Evolutionary conservation across 2,113 vertebrate species (phyloP).

Genomic region (Pangasianodon gigas): DNA sequence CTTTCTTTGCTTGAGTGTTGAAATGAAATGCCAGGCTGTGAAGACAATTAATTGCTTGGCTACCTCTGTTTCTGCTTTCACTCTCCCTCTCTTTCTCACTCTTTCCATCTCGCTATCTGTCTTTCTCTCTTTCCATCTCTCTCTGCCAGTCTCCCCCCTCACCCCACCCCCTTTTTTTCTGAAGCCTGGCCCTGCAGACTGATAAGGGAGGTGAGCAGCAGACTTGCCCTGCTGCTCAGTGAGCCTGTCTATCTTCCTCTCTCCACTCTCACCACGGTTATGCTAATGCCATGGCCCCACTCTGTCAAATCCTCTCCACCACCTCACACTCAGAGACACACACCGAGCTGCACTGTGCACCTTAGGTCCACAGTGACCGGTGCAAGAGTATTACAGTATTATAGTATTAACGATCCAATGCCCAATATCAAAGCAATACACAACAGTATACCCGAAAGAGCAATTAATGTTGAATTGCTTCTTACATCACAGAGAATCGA

Average conservation of each 20-base stretch:
- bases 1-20: slow-evolving; percentile 73
- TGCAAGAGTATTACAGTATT: slow-evolving; percentile 12
- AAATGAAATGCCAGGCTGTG: slow-evolving; percentile 77
- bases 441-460: slow-evolving; percentile 10
- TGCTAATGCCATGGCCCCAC: slow-evolving; percentile 53
- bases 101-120: slow-evolving; percentile 20
- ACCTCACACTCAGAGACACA: slow-evolving; percentile 14
- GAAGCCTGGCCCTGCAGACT: slow-evolving; percentile 65
- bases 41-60: slow-evolving; percentile 81
- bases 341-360: background rate
- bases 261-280: slow-evolving; percentile 42
- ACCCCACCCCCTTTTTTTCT: slow-evolving; percentile 6
- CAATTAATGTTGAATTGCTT: slow-evolving; percentile 35
- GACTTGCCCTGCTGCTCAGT: slow-evolving; percentile 62
- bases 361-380: slow-evolving; percentile 26
- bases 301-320: slow-evolving; percentile 50
- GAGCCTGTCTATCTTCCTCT: slow-evolving; percentile 48
- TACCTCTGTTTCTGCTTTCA: slow-evolving; percentile 64
- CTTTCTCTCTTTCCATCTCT: slow-evolving; percentile 28
- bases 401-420: slow-evolving; percentile 24
- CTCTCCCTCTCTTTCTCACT: slow-evolving; percentile 17
- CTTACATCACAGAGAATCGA: slow-evolving; percentile 34
- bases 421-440: background rate
- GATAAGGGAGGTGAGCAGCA: slow-evolving; percentile 71
- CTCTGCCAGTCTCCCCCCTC: background rate